phyloP scores from a whole-genome alignment of 2,797 vertebrate species.

The Darevskia nairensis region DNA sequence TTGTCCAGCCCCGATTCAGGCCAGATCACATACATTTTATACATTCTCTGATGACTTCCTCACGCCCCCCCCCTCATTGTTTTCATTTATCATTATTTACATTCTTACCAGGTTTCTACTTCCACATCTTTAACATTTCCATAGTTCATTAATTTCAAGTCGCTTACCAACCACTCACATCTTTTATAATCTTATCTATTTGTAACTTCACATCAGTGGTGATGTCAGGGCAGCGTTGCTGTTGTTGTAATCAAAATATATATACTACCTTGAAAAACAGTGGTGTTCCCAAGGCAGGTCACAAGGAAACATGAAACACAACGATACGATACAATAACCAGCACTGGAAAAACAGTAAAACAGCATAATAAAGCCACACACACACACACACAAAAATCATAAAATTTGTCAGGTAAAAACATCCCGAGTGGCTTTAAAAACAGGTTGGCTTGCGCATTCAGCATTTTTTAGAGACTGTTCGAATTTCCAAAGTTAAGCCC shows the following conservation, averaged over 20 bases:
- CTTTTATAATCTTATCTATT: no score
- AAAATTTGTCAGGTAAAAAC: neutral
- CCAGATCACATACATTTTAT: no score
- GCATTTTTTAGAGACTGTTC: neutral
- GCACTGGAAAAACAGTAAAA: neutral
- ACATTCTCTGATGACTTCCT: no score
- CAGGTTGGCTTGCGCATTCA: neutral
- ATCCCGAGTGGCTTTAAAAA: neutral
- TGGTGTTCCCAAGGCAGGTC: neutral
- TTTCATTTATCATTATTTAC: no score
- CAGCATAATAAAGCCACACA: neutral
- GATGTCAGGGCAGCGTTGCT: neutral
- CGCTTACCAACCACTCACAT: no score
- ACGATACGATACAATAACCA: neutral
- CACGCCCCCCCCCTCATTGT: no score
- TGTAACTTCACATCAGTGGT: neutral
- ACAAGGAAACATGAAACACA: neutral
- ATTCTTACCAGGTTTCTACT: no score
- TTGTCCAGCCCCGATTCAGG: no score
- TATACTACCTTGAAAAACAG: neutral
- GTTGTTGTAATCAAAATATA: neutral
- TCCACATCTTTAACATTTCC: no score
- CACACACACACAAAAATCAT: neutral
- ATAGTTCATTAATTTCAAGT: no score
- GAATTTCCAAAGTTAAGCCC: neutral